A percentile compares a stretch with the other conserved stretches of the same genome.
Conservation (phyloP, 2,888 invertebrate genomes). For the Cataglyphis cursor region DNA sequence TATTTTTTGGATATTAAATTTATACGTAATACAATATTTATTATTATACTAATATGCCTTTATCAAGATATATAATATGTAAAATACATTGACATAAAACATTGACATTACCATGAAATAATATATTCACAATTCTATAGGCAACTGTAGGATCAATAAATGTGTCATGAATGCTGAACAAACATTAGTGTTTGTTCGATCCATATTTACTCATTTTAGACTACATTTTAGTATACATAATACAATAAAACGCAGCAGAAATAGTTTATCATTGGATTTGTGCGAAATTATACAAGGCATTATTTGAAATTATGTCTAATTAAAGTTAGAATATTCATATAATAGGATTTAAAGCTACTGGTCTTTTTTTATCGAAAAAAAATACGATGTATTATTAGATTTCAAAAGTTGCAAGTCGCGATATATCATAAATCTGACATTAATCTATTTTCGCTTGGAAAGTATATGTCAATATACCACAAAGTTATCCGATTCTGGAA, state of each 20-base stretch:
- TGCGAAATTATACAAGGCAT: not conserved
- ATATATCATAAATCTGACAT: constrained; percentile 3
- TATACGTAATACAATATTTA: not conserved
- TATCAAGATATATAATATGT: not conserved
- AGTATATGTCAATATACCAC: constrained; percentile 22
- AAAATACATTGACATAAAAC: not conserved
- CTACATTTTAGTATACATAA: not conserved
- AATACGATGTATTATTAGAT: not conserved
- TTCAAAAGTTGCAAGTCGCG: not conserved
- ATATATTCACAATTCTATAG: not conserved
- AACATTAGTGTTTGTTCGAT: not conserved
- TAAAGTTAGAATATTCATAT: not conserved
- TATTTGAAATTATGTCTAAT: not conserved
- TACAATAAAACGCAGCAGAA: not conserved
- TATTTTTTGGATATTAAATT: not conserved
- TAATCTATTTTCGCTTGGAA: constrained; percentile 21
- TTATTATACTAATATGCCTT: not conserved
- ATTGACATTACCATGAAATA: not conserved
- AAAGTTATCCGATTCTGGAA: constrained; percentile 34
- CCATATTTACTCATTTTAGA: not conserved
- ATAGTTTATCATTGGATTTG: not conserved
- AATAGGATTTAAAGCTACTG: not conserved
- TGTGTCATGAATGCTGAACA: not conserved
- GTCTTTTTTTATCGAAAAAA: not conserved
- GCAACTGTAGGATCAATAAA: constrained; percentile 20